Percentiles rank a stretch among this genome's conserved stretches.
Evolutionary conservation across 2,888 invertebrate genomes (phyloP).

Genomic region (Trachelus stipa): DNA sequence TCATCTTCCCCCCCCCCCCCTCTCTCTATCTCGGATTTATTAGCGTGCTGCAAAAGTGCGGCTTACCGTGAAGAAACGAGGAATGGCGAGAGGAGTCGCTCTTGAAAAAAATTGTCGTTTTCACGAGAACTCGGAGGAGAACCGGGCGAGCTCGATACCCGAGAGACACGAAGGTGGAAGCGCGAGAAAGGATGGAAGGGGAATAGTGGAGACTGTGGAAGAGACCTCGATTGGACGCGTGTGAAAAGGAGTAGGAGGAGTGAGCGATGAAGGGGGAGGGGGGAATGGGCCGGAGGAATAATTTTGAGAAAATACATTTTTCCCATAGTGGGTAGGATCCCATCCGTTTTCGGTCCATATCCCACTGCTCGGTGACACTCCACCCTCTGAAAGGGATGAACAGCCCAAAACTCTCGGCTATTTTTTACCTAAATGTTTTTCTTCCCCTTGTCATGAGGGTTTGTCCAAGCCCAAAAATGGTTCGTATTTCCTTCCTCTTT

Average conservation of each 20-base stretch:
- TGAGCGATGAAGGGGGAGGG: slow-evolving; percentile 3
- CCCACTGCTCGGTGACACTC: slow-evolving; percentile 31
- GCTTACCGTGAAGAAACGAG: not conserved
- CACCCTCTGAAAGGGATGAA: slow-evolving; percentile 37
- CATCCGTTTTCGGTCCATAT: slow-evolving; percentile 52
- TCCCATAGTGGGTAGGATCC: slow-evolving; percentile 38
- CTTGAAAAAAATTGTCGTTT: not conserved
- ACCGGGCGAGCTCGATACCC: not conserved
- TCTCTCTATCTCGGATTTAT: not conserved
- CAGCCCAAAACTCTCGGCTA: slow-evolving; percentile 37
- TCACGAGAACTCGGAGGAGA: not conserved
- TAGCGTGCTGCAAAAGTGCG: not conserved
- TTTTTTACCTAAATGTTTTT: slow-evolving; percentile 52
- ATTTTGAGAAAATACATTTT: slow-evolving; percentile 55
- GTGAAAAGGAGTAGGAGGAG: slow-evolving; percentile 3
- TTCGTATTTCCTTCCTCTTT: slow-evolving; percentile 24
- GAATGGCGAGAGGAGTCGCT: not conserved
- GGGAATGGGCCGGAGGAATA: slow-evolving; percentile 34
- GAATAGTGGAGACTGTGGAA: not conserved
- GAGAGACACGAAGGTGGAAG: not conserved
- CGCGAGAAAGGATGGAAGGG: too few relatives aligned
- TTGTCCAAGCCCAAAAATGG: slow-evolving; percentile 36
- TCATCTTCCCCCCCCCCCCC: too few relatives aligned
- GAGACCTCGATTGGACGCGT: not conserved
- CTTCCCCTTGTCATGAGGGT: slow-evolving; percentile 26